Conservation (phyloP, 1,140 invertebrate genomes). For the Nasonia giraulti region DNA sequence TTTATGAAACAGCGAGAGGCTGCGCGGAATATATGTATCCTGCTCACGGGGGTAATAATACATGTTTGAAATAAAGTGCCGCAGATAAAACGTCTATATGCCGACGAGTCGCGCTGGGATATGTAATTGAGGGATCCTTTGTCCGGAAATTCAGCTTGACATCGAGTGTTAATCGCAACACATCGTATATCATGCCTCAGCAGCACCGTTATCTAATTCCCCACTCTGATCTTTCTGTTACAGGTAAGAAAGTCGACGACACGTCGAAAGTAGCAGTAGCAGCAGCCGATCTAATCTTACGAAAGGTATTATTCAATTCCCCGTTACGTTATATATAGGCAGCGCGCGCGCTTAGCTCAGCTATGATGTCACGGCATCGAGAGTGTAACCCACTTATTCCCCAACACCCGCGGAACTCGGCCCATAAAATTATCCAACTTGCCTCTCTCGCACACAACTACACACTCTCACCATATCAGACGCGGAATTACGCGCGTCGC, state of each 20-base stretch:
- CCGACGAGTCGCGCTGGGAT: too few relatives aligned
- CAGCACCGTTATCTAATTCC: neutral
- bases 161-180: too few relatives aligned
- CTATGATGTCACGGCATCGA: neutral
- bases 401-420: neutral
- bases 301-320: conserved; percentile 4
- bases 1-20: neutral
- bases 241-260: neutral
- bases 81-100: too few relatives aligned
- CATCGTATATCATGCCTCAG: neutral
- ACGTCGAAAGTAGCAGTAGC: neutral
- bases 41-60: too few relatives aligned
- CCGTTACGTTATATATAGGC: neutral
- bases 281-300: neutral
- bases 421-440: neutral
- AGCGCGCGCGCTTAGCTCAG: neutral
- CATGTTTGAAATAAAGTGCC: too few relatives aligned
- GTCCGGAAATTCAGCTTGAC: too few relatives aligned
- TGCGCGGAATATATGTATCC: neutral
- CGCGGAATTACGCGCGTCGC: too few relatives aligned
- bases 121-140: too few relatives aligned
- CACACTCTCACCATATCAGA: too few relatives aligned
- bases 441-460: too few relatives aligned
- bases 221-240: neutral
- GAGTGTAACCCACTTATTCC: neutral